A percentile compares a stretch with the other conserved stretches of the same genome.
Evolutionary conservation across 2,888 invertebrate species (phyloP).

Genomic region (Subacronicta megacephala): DNA sequence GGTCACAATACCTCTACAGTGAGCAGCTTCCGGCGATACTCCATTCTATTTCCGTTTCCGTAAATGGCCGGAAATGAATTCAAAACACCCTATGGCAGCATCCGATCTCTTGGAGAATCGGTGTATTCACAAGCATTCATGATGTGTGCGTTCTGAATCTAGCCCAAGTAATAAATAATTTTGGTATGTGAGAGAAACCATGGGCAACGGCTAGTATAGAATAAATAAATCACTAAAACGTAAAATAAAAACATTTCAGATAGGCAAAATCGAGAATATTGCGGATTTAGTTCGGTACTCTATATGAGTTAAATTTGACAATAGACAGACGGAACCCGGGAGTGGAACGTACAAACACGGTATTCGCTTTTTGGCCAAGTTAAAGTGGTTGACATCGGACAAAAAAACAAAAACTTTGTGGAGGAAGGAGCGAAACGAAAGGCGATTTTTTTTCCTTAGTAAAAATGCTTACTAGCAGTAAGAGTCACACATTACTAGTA

Average conservation of each 20-base stretch:
- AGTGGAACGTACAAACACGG: slow-evolving; percentile 22
- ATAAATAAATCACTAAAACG: background rate
- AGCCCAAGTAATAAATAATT: slow-evolving; percentile 4
- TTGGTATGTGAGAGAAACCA: no score
- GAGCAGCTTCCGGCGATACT: slow-evolving; percentile 75
- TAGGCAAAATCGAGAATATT: slow-evolving; percentile 21
- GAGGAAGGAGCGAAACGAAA: no score
- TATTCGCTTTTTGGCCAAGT: slow-evolving; percentile 11
- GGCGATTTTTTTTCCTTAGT: no score
- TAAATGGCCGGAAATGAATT: slow-evolving; percentile 84
- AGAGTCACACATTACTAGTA: no score
- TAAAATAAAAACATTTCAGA: slow-evolving; percentile 4
- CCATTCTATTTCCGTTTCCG: slow-evolving; percentile 80
- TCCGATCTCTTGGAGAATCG: slow-evolving; percentile 72
- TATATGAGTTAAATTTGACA: slow-evolving; percentile 44
- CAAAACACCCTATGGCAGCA: slow-evolving; percentile 79
- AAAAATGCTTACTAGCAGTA: no score
- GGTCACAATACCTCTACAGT: slow-evolving; percentile 72
- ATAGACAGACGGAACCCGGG: slow-evolving; percentile 26
- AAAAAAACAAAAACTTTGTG: slow-evolving; percentile 1
- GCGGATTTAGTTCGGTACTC: no score
- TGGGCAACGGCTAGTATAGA: no score
- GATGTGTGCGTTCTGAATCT: slow-evolving; percentile 11
- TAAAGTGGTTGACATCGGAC: slow-evolving; percentile 20
- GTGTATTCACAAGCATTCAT: slow-evolving; percentile 47